phyloP scores from a whole-genome alignment of 2,797 vertebrate genomes.

The Aplochiton taeniatus region DNA sequence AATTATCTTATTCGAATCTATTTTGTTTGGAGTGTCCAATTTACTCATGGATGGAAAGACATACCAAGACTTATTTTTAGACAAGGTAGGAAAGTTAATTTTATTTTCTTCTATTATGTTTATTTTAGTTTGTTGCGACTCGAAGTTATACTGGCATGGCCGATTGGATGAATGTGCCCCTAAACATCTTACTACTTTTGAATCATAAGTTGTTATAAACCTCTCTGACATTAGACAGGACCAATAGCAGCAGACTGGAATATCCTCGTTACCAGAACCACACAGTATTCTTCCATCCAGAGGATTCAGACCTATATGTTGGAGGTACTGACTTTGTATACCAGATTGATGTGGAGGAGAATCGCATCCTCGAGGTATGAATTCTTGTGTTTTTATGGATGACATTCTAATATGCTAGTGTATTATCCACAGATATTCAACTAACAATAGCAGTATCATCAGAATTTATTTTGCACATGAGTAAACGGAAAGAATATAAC shows the following conservation, averaged over 20 bases:
- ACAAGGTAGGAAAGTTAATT: constrained; percentile 40
- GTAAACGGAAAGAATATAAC: no score
- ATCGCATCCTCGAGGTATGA: constrained; percentile 61
- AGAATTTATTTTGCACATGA: no score
- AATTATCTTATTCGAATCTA: constrained; percentile 6
- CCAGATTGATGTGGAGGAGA: constrained; percentile 45
- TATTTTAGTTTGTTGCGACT: not conserved
- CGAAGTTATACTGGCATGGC: not conserved
- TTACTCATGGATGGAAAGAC: constrained; percentile 33
- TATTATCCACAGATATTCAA: no score
- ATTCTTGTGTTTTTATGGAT: not conserved
- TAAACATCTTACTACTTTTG: not conserved
- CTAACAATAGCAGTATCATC: no score
- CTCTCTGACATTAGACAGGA: constrained; percentile 32
- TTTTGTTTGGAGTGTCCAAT: constrained; percentile 6
- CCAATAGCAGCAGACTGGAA: not conserved
- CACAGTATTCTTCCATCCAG: constrained; percentile 58
- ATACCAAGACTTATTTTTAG: constrained; percentile 46
- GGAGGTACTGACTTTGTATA: constrained; percentile 63
- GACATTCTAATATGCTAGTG: no score
- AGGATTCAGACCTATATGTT: constrained; percentile 52
- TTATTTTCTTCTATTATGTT: not conserved
- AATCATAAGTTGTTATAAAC: not conserved
- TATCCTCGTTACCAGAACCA: constrained; percentile 52
- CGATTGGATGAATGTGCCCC: not conserved